Evolutionary conservation across 2,888 invertebrate species (phyloP), one percentile per base, ranked within the genome.

Genomic region (Sphaerophoria taeniata): DNA sequence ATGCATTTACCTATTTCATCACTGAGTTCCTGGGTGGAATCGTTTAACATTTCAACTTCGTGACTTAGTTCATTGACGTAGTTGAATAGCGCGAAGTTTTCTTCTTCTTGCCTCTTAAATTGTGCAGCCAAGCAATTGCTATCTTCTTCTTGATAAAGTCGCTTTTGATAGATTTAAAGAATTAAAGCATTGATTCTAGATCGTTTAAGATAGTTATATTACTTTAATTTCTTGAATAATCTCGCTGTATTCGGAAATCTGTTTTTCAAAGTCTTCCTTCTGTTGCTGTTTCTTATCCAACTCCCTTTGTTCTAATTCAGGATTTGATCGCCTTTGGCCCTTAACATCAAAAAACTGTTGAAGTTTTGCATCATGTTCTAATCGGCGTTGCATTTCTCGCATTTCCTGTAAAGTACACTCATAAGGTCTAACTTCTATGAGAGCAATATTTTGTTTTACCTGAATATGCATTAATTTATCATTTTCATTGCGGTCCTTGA

Each of bases 61-160:
- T 95, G 95, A 91, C 98, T 97, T 77, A 98, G 93, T 90, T 97
- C 97, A 90, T 97, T 98, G 49, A 98, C 96, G 90, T 97, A 98
- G 92, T 96, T 97, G 90, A 98, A 98, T 0, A 97, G 93, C 0
- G 98, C 97, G 91, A 98, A 98, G 93, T 98, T 98, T 90, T 97
- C 96, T 88, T 97, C 97, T 90, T 98, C 98, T 81, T 96, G 95
- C 43, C 96, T 94, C n/a, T 95, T 94, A 91, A 97, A 98, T 90
- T 96, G 94, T 3, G 94, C 94, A 7, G 95, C 95, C 56, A 97
- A 91, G 16, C 94, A 94, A 87, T 95, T 94, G 16, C 95, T 93
- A 87, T 95, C 94, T 2, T 94, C 93, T 89, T 96, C 95, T 0
- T 94, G 94, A 39, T 94, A 92, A 7, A 92, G 14, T 0, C 24